A percentile compares a stretch with the other conserved stretches of the same genome.
Conservation (phyloP, 2,888 invertebrate species). For the Marronus borbonicus region DNA sequence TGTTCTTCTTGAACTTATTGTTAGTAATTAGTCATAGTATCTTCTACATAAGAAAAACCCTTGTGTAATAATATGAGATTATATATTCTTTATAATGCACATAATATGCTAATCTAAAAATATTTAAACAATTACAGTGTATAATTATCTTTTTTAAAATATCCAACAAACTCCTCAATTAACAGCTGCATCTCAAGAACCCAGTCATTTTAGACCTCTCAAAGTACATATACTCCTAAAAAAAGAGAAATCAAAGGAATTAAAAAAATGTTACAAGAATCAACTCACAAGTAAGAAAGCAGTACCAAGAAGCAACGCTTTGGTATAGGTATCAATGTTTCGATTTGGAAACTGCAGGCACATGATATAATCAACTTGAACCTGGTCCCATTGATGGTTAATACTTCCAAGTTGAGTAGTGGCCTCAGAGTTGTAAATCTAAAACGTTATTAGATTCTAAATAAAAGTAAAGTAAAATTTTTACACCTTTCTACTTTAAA, state of each 20-base stretch:
- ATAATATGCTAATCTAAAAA: not conserved
- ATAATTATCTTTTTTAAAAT: conserved; percentile 21
- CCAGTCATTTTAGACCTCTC: conserved; percentile 70
- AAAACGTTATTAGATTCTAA: conserved; percentile 53
- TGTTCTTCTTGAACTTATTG: too few species aligned
- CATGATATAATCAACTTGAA: conserved; percentile 81
- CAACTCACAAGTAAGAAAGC: conserved; percentile 85
- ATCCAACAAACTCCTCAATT: conserved; percentile 44
- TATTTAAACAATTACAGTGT: not conserved
- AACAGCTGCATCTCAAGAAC: conserved; percentile 61
- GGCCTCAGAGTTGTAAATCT: conserved; percentile 76
- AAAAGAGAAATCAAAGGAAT: conserved; percentile 58
- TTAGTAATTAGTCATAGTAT: too few species aligned
- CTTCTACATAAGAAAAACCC: not conserved
- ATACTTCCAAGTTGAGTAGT: conserved; percentile 78
- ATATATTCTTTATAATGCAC: conserved; percentile 8
- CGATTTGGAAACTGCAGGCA: conserved; percentile 82
- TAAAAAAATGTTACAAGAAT: conserved; percentile 24
- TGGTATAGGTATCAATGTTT: conserved; percentile 82
- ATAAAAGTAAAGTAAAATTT: conserved; percentile 3
- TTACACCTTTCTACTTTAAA: conserved; percentile 72
- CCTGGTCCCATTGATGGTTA: conserved; percentile 81
- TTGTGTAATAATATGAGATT: not conserved
- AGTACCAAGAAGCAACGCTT: conserved; percentile 86
- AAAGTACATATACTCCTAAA: conserved; percentile 80